Conservation (phyloP, 1,140 invertebrate genomes). For the Dreissena rostriformis region DNA sequence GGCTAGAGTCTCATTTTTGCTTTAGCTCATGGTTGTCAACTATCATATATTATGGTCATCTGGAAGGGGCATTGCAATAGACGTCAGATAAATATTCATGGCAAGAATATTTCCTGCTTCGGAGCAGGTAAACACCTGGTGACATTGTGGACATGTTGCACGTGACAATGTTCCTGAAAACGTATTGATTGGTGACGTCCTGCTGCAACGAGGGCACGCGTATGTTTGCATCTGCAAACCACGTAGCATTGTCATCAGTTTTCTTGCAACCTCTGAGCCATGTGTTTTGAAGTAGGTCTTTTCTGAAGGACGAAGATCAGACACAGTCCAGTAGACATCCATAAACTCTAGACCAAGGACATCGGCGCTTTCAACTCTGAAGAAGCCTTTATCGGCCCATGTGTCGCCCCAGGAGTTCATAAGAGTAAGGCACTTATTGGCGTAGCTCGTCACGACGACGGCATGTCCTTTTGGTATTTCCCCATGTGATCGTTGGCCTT, state of each 20-base stretch:
- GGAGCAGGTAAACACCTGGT: neutral
- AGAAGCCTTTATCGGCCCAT: constrained; percentile 30
- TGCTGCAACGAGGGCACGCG: neutral
- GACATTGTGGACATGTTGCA: constrained; percentile 21
- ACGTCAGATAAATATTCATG: constrained; percentile 15
- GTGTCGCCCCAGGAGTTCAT: constrained; percentile 48
- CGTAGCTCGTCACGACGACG: constrained; percentile 38
- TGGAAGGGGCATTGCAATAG: too few relatives aligned
- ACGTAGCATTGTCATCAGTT: neutral
- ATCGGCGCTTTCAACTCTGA: constrained; percentile 24
- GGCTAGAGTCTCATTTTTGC: too few relatives aligned
- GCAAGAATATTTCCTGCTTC: constrained; percentile 19
- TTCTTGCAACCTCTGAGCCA: constrained; percentile 10
- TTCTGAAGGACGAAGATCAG: neutral
- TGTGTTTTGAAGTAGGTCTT: neutral
- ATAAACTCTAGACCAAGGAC: constrained; percentile 43
- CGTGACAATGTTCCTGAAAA: constrained; percentile 8
- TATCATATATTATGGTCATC: too few relatives aligned
- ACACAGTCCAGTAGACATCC: constrained; percentile 24
- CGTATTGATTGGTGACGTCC: neutral
- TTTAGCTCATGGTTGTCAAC: too few relatives aligned
- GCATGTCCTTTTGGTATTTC: constrained; percentile 22
- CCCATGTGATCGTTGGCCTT: neutral
- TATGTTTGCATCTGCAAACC: neutral
- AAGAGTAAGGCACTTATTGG: constrained; percentile 11